A percentile compares a stretch with the other conserved stretches of the same genome.
Conservation (phyloP, 37 sponge, comb jelly and placozoan species). For the Spongilla lacustris region DNA sequence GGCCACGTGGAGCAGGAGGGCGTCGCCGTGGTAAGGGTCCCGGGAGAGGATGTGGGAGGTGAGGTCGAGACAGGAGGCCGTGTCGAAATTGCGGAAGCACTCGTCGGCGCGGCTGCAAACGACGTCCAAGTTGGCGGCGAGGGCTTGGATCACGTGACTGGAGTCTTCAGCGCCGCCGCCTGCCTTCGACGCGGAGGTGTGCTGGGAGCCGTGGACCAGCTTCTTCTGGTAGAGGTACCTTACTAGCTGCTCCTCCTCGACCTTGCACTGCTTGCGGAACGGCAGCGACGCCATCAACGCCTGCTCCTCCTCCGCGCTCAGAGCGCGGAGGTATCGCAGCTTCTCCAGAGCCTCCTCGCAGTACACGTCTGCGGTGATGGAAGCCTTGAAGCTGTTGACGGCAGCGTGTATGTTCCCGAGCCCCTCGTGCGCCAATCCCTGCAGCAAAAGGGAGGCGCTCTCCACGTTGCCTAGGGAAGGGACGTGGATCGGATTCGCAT, state of each 20-base stretch:
- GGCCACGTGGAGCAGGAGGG: slow-evolving; percentile 55
- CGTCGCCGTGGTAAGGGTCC: slow-evolving; percentile 72
- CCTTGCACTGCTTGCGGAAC: slow-evolving; percentile 58
- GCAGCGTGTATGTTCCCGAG: slow-evolving; percentile 65
- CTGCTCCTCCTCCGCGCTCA: slow-evolving; percentile 53
- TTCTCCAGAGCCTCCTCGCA: slow-evolving; percentile 76
- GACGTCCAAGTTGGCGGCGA: slow-evolving; percentile 50
- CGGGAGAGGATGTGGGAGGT: slow-evolving; percentile 54
- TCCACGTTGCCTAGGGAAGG: slow-evolving; percentile 34
- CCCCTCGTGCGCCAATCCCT: slow-evolving; percentile 52
- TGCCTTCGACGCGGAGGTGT: background rate
- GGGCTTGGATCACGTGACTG: background rate
- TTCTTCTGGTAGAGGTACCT: slow-evolving; percentile 49
- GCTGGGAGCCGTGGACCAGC: slow-evolving; percentile 21
- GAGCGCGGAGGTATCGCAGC: slow-evolving; percentile 37
- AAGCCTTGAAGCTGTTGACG: slow-evolving; percentile 40
- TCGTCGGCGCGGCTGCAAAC: slow-evolving; percentile 28
- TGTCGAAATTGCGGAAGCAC: slow-evolving; percentile 27
- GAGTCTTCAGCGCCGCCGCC: background rate
- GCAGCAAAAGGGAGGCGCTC: slow-evolving; percentile 41
- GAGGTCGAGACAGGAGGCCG: slow-evolving; percentile 56
- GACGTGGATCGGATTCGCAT: background rate
- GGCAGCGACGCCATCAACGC: slow-evolving; percentile 30
- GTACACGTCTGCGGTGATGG: slow-evolving; percentile 48
- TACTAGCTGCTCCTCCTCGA: slow-evolving; percentile 48